Conservation (phyloP, 2,797 vertebrate genomes). For the Kryptopterus vitreolus region DNA sequence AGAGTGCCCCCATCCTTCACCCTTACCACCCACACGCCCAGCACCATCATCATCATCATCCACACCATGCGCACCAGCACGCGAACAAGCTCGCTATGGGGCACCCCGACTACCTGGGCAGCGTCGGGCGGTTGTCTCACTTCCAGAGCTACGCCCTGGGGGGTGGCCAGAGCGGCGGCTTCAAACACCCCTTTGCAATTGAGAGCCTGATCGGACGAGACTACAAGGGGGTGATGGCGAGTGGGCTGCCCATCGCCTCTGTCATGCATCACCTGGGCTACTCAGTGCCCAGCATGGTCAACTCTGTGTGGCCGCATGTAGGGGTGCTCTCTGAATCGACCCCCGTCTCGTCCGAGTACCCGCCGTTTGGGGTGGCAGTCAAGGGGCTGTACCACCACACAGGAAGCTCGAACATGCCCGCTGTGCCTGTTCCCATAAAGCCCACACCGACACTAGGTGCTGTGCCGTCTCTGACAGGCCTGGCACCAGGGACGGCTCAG, state of each 20-base stretch:
- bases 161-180: conserved; percentile 81
- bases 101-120: conserved; percentile 71
- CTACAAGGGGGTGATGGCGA: conserved; percentile 90
- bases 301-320: conserved; percentile 94
- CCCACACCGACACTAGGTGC: conserved; percentile 83
- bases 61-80: conserved; percentile 77
- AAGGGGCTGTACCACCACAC: conserved; percentile 88
- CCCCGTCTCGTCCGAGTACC: conserved; percentile 84
- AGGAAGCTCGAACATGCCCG: conserved; percentile 82
- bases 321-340: conserved; percentile 87
- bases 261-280: conserved; percentile 98
- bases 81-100: conserved; percentile 68
- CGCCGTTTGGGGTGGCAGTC: conserved; percentile 86
- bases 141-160: conserved; percentile 84
- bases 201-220: conserved; percentile 96
- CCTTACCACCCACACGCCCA: conserved; percentile 86
- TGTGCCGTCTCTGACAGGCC: conserved; percentile 72
- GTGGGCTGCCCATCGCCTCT: conserved; percentile 88
- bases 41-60: conserved; percentile 70
- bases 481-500: conserved; percentile 71
- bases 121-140: conserved; percentile 82
- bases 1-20: conserved; percentile 85
- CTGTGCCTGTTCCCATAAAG: conserved; percentile 93
- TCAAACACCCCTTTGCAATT: conserved; percentile 95
- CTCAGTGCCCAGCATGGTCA: conserved; percentile 86